Evolutionary conservation across 92 coral and sea anemone genomes (phyloP).

Genomic region (Ricordea florida): DNA sequence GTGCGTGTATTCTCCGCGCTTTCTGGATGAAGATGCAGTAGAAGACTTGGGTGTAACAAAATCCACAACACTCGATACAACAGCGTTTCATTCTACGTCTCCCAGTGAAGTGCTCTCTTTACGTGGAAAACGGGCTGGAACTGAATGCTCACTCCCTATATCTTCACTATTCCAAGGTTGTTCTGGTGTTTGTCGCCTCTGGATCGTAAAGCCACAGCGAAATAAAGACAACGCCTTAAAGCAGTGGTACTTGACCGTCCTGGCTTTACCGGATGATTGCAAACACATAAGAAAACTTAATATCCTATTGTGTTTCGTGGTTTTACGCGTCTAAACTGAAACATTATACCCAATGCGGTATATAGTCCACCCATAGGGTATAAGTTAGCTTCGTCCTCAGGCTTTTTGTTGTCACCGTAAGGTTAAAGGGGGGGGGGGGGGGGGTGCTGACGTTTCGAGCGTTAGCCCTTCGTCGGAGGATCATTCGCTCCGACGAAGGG

Average conservation of each 20-base stretch:
- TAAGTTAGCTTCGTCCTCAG: slow-evolving; percentile 4
- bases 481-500: no score
- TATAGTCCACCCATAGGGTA: not conserved
- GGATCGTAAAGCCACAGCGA: slow-evolving; percentile 45
- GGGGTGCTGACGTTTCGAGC: no score
- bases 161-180: slow-evolving; percentile 43
- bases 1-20: slow-evolving; percentile 44
- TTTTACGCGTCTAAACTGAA: slow-evolving; percentile 20
- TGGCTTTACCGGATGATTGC: slow-evolving; percentile 39
- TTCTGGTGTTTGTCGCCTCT: slow-evolving; percentile 51
- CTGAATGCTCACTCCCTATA: slow-evolving; percentile 38
- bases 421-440: no score
- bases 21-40: slow-evolving; percentile 45
- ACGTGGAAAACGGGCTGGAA: slow-evolving; percentile 45
- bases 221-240: slow-evolving; percentile 40
- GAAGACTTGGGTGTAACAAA: slow-evolving; percentile 43
- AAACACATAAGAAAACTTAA: slow-evolving; percentile 26
- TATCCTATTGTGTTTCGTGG: slow-evolving; percentile 24
- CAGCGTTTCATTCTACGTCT: slow-evolving; percentile 50
- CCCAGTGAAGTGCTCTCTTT: slow-evolving; percentile 55
- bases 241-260: slow-evolving; percentile 48
- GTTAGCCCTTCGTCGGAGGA: no score
- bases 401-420: no score
- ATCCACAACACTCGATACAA: slow-evolving; percentile 53
- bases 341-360: slow-evolving; percentile 10